Percentiles rank a stretch among this genome's conserved stretches.
Evolutionary conservation across 2,888 invertebrate genomes (phyloP).

Genomic region (Synergus itoensis): DNA sequence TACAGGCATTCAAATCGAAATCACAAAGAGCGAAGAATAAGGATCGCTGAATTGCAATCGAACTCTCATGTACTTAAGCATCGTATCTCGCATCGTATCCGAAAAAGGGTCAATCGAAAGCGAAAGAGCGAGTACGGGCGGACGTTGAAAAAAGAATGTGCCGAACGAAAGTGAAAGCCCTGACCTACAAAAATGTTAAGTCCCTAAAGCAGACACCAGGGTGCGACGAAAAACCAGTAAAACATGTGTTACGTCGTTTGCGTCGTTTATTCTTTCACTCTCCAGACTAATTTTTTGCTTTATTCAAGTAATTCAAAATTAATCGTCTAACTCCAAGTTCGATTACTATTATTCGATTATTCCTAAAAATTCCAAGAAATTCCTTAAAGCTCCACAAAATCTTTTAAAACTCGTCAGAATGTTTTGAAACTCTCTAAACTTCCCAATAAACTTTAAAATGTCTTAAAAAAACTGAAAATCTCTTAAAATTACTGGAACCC

Average conservation of each 20-base stretch:
- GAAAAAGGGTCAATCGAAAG: slow-evolving; percentile 70
- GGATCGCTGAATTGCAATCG: slow-evolving; percentile 15
- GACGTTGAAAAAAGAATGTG: slow-evolving; percentile 48
- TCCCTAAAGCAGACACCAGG: slow-evolving; percentile 60
- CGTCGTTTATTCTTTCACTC: not conserved
- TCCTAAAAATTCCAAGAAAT: no score
- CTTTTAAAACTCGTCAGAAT: no score
- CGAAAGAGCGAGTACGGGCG: slow-evolving; percentile 57
- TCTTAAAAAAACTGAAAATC: no score
- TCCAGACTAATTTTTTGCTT: not conserved
- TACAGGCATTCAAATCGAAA: not conserved
- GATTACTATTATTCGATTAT: no score
- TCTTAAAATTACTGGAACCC: no score
- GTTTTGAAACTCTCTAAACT: no score
- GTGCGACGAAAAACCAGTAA: slow-evolving; percentile 46
- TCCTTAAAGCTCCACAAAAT: no score
- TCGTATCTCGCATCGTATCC: slow-evolving; percentile 13
- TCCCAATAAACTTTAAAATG: no score
- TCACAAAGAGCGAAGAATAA: not conserved
- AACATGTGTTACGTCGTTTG: not conserved
- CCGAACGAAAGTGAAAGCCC: slow-evolving; percentile 74
- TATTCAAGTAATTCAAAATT: no score
- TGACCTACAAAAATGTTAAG: slow-evolving; percentile 74
- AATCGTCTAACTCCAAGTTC: no score
- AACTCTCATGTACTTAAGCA: slow-evolving; percentile 18